A percentile compares a stretch with the other conserved stretches of the same genome.
Conservation (phyloP, 2,888 invertebrate genomes). For the Steinernema scapterisci region DNA sequence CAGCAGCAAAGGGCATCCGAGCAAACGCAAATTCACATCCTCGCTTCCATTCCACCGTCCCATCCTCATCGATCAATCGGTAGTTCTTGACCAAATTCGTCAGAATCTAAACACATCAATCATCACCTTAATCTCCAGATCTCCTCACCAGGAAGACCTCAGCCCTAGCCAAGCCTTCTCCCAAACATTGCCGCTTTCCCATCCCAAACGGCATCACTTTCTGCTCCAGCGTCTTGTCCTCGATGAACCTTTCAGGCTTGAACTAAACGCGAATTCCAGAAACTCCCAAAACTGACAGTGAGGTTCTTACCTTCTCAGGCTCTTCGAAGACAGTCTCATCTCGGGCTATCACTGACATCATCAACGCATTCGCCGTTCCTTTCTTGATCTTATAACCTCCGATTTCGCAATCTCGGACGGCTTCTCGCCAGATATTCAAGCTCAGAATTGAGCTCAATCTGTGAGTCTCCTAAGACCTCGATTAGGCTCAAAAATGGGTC, state of each 20-base stretch:
- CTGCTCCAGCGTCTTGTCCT: slow-evolving; percentile 20
- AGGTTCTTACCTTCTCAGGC: background rate
- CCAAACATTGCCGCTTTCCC: slow-evolving; percentile 22
- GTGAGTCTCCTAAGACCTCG: slow-evolving; percentile 1
- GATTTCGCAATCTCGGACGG: background rate
- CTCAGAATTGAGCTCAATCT: background rate
- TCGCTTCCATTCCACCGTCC: background rate
- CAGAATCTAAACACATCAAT: background rate
- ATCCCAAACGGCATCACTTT: slow-evolving; percentile 12
- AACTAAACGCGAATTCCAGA: background rate
- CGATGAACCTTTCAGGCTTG: background rate
- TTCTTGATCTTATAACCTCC: background rate
- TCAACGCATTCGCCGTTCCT: slow-evolving; percentile 1
- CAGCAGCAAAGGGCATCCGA: background rate
- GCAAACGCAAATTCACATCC: background rate
- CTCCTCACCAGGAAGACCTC: slow-evolving; percentile 6
- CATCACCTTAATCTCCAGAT: background rate
- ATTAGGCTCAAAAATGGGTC: background rate
- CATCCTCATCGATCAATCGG: slow-evolving; percentile 7
- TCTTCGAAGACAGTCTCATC: slow-evolving; percentile 9
- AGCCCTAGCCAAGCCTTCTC: background rate
- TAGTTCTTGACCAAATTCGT: background rate
- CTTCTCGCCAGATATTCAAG: background rate
- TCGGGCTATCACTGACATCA: background rate
- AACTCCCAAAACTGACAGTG: background rate